Evolutionary conservation across 2,888 invertebrate species (phyloP).

Genomic region (Drosophila testacea): DNA sequence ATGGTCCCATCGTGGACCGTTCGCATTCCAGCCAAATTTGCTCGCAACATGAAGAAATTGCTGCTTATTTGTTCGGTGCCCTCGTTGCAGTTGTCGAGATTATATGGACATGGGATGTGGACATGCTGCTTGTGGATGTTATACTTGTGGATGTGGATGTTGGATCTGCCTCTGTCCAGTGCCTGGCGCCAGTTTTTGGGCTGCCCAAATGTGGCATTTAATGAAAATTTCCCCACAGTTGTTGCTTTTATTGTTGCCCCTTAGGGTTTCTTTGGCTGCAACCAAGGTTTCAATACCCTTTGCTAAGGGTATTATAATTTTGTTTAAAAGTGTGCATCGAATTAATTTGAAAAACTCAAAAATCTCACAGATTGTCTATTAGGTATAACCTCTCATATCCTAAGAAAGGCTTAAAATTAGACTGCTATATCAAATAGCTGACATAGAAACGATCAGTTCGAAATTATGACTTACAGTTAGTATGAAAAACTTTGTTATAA

Average conservation of each 20-base stretch:
- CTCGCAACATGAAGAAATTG: constrained; percentile 78
- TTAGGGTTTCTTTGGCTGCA: constrained; percentile 38
- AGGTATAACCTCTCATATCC: too few relatives aligned
- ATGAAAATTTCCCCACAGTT: constrained; percentile 73
- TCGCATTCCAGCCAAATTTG: constrained; percentile 78
- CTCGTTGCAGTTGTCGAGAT: constrained; percentile 70
- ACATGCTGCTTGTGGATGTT: constrained; percentile 25
- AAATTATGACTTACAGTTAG: too few relatives aligned
- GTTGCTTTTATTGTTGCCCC: constrained; percentile 33
- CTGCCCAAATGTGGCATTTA: constrained; percentile 80
- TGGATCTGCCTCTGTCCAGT: constrained; percentile 37
- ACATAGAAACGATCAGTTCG: too few relatives aligned
- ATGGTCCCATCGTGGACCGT: constrained; percentile 14
- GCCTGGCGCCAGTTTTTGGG: constrained; percentile 81
- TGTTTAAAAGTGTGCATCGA: too few relatives aligned
- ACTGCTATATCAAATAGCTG: too few relatives aligned
- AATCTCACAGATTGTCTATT: too few relatives aligned
- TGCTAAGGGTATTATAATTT: too few relatives aligned
- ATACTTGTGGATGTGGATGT: constrained; percentile 9
- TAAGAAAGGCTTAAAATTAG: too few relatives aligned
- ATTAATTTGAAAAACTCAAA: too few relatives aligned
- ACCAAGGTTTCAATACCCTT: neutral
- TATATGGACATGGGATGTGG: constrained; percentile 66
- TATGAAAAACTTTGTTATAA: too few relatives aligned
- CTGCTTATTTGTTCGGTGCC: constrained; percentile 75